These are phyloP conservation scores for Hypsibius dujardini DNA, from an alignment of 1,140 invertebrate genomes.

Conservation along the genomic window DNA sequence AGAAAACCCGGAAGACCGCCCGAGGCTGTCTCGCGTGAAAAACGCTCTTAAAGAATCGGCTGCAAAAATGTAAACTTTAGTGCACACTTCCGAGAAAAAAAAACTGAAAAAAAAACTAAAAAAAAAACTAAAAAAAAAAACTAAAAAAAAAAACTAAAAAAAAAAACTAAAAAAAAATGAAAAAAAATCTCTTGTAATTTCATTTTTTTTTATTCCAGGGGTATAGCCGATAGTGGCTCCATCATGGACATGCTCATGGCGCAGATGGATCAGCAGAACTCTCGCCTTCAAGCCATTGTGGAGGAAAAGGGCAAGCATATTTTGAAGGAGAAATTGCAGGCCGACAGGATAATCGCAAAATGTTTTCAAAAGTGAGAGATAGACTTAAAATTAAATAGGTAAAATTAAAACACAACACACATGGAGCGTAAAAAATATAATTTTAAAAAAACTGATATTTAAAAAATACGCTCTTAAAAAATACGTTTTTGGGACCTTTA, in stretches of 20 bases:
- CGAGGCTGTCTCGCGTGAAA: conserved; percentile 47
- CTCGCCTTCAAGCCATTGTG: conserved; percentile 83
- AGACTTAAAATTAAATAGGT: no score
- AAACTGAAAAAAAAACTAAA: no score
- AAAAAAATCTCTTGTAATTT: not conserved
- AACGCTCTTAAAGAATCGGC: not conserved
- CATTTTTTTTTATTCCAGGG: not conserved
- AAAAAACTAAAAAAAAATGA: no score
- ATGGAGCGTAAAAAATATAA: no score
- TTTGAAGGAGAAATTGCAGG: conserved; percentile 85
- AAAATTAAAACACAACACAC: no score
- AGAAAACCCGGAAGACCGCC: conserved; percentile 65
- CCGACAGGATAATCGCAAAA: conserved; percentile 65
- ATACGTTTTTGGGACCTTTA: not conserved
- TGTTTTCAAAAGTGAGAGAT: conserved; percentile 10
- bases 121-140: no score
- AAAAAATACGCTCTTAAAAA: not conserved
- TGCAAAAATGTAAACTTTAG: not conserved
- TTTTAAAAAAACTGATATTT: not conserved
- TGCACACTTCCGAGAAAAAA: not conserved
- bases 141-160: no score
- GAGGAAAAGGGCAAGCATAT: conserved; percentile 87
- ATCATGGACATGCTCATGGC: conserved; percentile 81
- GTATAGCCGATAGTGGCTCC: conserved; percentile 52
- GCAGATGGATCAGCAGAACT: conserved; percentile 94